A percentile compares a stretch with the other conserved stretches of the same genome.
phyloP scores from a whole-genome alignment of 2,797 vertebrate species.

The Urosaurus nigricauda region DNA sequence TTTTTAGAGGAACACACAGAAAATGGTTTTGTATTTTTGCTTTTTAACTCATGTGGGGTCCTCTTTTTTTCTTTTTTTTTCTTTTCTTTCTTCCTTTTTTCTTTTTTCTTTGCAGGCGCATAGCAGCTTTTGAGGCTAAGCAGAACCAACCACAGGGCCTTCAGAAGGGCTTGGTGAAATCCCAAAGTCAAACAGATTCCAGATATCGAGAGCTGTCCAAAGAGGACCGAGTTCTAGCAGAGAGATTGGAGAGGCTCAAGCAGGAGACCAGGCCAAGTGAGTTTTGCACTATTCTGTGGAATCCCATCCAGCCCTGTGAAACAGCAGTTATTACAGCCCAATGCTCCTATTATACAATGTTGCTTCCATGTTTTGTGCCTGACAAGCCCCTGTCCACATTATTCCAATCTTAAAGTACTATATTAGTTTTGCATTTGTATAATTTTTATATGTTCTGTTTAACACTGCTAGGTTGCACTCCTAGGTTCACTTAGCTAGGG shows the following conservation, averaged over 20 bases:
- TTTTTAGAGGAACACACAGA: slow-evolving; percentile 17
- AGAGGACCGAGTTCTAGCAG: slow-evolving; percentile 90
- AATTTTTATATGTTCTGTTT: background rate
- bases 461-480: background rate
- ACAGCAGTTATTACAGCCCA: background rate
- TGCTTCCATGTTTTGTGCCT: background rate
- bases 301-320: too few species aligned
- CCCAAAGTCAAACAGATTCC: slow-evolving; percentile 14
- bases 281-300: slow-evolving; percentile 45
- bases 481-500: background rate
- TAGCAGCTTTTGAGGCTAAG: slow-evolving; percentile 91
- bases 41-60: slow-evolving; percentile 28
- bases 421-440: background rate
- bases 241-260: slow-evolving; percentile 91
- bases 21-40: slow-evolving; percentile 14
- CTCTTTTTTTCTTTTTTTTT: slow-evolving; percentile 30
- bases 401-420: background rate
- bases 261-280: slow-evolving; percentile 90
- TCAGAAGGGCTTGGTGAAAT: slow-evolving; percentile 51
- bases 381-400: too few species aligned
- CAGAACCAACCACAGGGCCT: slow-evolving; percentile 78
- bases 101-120: slow-evolving; percentile 81
- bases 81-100: background rate
- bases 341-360: background rate
- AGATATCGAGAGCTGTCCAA: slow-evolving; percentile 80